These are phyloP conservation scores for Lutraria rhynchaena DNA, from an alignment of 1,140 invertebrate genomes.

Conservation along the genomic window DNA sequence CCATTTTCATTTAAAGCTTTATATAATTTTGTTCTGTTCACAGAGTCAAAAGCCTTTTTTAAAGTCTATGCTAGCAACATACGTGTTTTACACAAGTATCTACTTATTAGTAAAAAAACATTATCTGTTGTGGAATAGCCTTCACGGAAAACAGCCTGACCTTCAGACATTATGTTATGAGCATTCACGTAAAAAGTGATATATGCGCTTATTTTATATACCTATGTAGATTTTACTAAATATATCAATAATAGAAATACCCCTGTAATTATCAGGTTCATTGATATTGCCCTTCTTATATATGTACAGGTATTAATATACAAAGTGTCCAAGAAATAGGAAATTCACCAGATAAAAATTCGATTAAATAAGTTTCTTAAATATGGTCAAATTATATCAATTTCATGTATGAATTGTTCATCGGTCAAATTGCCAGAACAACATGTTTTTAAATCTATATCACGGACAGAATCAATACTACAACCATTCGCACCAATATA, in stretches of 20 bases:
- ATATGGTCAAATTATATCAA: slow-evolving; percentile 9
- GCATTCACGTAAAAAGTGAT: too few relatives aligned
- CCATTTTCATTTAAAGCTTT: too few relatives aligned
- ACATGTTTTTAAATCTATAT: too few relatives aligned
- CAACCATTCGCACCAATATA: too few relatives aligned
- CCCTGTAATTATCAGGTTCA: slow-evolving; percentile 15
- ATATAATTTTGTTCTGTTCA: too few relatives aligned
- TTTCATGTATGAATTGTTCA: neutral
- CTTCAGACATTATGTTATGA: too few relatives aligned
- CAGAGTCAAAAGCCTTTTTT: slow-evolving; percentile 19
- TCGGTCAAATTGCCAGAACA: too few relatives aligned
- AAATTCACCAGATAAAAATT: neutral
- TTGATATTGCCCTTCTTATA: too few relatives aligned
- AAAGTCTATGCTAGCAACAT: neutral
- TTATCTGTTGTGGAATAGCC: too few relatives aligned
- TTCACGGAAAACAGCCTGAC: too few relatives aligned
- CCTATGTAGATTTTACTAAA: too few relatives aligned
- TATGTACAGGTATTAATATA: neutral
- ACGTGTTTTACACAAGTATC: slow-evolving; percentile 1
- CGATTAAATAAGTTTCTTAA: neutral
- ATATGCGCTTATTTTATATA: neutral
- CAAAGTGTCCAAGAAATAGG: neutral
- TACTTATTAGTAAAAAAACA: neutral
- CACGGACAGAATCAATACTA: too few relatives aligned
- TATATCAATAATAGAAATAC: neutral